A percentile compares a stretch with the other conserved stretches of the same genome.
phyloP scores from a whole-genome alignment of 2,113 vertebrate species.

The Hyla sarda region DNA sequence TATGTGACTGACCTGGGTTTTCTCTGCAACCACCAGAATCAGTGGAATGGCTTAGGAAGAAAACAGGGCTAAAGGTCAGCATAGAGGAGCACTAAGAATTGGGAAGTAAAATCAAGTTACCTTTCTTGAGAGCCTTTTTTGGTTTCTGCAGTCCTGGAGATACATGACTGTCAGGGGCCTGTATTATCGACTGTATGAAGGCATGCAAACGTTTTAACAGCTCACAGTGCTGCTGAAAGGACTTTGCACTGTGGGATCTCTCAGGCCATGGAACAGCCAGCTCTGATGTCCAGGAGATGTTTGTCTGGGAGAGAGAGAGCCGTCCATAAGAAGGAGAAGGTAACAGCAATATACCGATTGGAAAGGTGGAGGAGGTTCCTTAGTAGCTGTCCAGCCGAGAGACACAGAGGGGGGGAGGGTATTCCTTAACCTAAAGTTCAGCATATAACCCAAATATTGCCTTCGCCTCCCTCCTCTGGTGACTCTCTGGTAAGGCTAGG shows the following conservation, averaged over 20 bases:
- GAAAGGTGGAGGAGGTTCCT: slow-evolving; percentile 56
- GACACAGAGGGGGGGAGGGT: slow-evolving; percentile 42
- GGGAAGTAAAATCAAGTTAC: slow-evolving; percentile 44
- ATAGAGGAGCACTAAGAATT: neutral
- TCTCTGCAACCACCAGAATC: neutral
- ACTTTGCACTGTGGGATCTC: slow-evolving; percentile 55
- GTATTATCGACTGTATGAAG: slow-evolving; percentile 46
- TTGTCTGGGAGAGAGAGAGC: slow-evolving; percentile 43
- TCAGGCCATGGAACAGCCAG: slow-evolving; percentile 52
- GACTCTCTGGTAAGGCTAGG: neutral
- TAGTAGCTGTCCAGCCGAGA: slow-evolving; percentile 42
- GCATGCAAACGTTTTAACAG: slow-evolving; percentile 44
- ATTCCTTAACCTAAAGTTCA: slow-evolving; percentile 49
- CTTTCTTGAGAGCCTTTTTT: slow-evolving; percentile 45
- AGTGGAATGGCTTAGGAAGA: neutral
- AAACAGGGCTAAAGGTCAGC: slow-evolving; percentile 8
- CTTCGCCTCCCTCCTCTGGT: neutral
- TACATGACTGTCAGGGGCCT: slow-evolving; percentile 53
- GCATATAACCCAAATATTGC: slow-evolving; percentile 32
- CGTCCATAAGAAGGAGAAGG: slow-evolving; percentile 39
- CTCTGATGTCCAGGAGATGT: slow-evolving; percentile 50
- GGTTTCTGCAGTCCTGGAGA: slow-evolving; percentile 39
- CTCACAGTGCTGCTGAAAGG: slow-evolving; percentile 31
- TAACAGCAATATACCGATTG: slow-evolving; percentile 35
- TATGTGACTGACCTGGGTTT: neutral